phyloP scores from a whole-genome alignment of 2,113 vertebrate genomes.

The Leptobrachium leishanense region DNA sequence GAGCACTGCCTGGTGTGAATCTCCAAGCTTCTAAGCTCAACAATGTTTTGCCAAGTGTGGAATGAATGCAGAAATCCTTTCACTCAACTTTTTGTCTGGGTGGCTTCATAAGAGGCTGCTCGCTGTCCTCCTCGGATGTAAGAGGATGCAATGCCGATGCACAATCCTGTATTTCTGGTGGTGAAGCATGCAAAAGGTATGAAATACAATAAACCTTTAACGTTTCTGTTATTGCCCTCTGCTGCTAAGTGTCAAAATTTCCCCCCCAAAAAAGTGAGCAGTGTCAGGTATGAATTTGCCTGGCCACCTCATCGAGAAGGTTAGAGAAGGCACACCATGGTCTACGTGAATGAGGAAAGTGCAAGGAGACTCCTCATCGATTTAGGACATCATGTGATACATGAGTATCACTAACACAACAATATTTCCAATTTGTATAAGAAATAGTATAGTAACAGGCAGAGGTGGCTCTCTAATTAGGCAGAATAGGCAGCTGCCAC shows the following conservation, averaged over 20 bases:
- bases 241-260: background rate
- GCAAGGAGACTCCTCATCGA: too few relatives aligned
- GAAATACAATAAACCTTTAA: constrained; percentile 1
- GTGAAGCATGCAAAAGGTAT: constrained; percentile 48
- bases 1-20: background rate
- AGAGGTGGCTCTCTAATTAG: too few relatives aligned
- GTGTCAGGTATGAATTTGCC: background rate
- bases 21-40: background rate
- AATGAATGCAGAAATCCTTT: background rate
- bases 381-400: too few relatives aligned
- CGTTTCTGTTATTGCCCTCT: background rate
- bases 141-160: constrained; percentile 30
- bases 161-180: constrained; percentile 40
- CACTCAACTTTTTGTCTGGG: background rate
- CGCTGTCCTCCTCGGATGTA: background rate
- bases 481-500: too few relatives aligned
- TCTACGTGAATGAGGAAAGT: too few relatives aligned
- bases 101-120: background rate
- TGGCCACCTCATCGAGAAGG: background rate
- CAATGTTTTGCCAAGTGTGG: background rate
- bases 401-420: too few relatives aligned
- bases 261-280: background rate
- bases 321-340: too few relatives aligned
- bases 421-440: too few relatives aligned
- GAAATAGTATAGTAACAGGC: too few relatives aligned